These are phyloP conservation scores for Donacobius atricapilla DNA, from an alignment of 2,113 vertebrate species.

Conservation along the genomic window DNA sequence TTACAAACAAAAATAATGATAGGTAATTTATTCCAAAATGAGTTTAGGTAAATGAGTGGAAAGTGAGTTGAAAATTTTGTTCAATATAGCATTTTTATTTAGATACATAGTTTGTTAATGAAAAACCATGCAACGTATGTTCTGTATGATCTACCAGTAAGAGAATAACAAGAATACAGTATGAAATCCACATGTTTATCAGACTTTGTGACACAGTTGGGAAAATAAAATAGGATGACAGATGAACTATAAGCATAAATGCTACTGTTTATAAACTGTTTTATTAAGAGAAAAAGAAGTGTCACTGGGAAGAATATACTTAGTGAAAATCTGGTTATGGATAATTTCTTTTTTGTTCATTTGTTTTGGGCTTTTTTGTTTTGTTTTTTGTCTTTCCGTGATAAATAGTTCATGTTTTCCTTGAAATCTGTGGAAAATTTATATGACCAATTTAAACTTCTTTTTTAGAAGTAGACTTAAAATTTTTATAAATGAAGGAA, in stretches of 20 bases:
- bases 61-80: neutral
- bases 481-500: neutral
- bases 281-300: neutral
- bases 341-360: neutral
- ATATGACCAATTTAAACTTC: neutral
- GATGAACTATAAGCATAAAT: neutral
- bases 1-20: neutral
- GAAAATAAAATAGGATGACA: neutral
- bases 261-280: neutral
- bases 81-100: neutral
- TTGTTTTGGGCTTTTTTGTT: neutral
- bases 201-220: conserved; percentile 36
- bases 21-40: neutral
- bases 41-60: neutral
- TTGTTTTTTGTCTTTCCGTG: neutral
- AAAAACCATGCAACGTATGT: neutral
- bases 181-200: neutral
- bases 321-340: neutral
- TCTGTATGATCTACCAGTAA: neutral
- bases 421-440: conserved; percentile 36
- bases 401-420: neutral
- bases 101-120: neutral
- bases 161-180: neutral
- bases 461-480: neutral
- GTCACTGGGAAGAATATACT: neutral